Percentiles rank a stretch among this genome's conserved stretches.
These are phyloP conservation scores for Hippocampus comes DNA, from an alignment of 2,113 vertebrate species.

Conservation along the genomic window DNA sequence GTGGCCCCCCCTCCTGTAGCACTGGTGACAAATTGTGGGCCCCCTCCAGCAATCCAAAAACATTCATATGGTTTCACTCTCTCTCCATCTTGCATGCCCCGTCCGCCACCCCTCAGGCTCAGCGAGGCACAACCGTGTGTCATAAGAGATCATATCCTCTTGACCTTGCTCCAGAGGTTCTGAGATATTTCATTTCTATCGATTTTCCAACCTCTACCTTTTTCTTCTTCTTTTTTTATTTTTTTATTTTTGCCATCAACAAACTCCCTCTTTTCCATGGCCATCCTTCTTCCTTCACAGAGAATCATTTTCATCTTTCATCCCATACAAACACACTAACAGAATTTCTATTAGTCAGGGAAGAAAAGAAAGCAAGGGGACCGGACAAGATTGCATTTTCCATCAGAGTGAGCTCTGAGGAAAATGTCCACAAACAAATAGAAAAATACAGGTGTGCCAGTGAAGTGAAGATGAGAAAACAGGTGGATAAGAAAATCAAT, in stretches of 20 bases:
- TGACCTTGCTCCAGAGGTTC: slow-evolving; percentile 76
- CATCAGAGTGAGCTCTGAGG: slow-evolving; percentile 56
- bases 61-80: not conserved
- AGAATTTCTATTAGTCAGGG: slow-evolving; percentile 66
- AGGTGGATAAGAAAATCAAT: slow-evolving; percentile 51
- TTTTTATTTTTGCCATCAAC: slow-evolving; percentile 8
- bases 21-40: too few species aligned
- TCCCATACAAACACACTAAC: slow-evolving; percentile 64
- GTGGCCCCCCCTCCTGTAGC: too few species aligned
- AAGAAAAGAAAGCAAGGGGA: slow-evolving; percentile 32
- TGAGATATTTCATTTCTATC: slow-evolving; percentile 75
- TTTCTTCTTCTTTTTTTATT: slow-evolving; percentile 29
- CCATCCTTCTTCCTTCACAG: slow-evolving; percentile 57
- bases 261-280: slow-evolving; percentile 42
- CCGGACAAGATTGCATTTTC: slow-evolving; percentile 64
- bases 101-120: slow-evolving; percentile 35
- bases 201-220: slow-evolving; percentile 69
- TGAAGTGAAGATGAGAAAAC: slow-evolving; percentile 55
- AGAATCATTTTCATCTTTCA: slow-evolving; percentile 72
- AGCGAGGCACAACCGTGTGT: slow-evolving; percentile 62
- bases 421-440: slow-evolving; percentile 59
- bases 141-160: slow-evolving; percentile 74
- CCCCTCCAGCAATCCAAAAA: too few species aligned
- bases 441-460: slow-evolving; percentile 52
- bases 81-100: slow-evolving; percentile 28